Evolutionary conservation across 2,888 invertebrate species (phyloP).

Genomic region (Tortricodes alternella): DNA sequence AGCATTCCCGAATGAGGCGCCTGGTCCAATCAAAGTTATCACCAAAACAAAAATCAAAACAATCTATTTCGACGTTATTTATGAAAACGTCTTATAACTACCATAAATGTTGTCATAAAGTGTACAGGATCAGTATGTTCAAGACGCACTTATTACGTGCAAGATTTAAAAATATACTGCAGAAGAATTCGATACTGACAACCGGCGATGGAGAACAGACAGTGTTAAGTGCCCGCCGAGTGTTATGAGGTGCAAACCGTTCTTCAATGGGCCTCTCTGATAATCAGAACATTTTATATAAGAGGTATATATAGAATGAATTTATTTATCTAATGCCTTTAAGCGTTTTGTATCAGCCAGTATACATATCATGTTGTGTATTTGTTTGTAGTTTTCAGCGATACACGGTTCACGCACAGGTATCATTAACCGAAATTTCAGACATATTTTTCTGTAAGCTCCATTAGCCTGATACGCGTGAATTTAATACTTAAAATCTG

Average conservation of each 20-base stretch:
- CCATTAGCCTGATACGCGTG: too few species aligned
- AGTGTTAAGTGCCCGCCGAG: slow-evolving; percentile 57
- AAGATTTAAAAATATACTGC: slow-evolving; percentile 44
- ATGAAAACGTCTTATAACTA: too few species aligned
- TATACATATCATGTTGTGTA: neutral
- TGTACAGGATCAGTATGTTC: neutral
- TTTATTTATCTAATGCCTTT: neutral
- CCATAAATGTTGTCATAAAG: neutral
- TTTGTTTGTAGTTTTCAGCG: too few species aligned
- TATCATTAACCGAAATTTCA: too few species aligned
- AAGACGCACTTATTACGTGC: slow-evolving; percentile 17
- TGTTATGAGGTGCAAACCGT: slow-evolving; percentile 53
- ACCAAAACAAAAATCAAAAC: neutral
- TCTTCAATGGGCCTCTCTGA: slow-evolving; percentile 39
- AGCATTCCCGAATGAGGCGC: too few species aligned
- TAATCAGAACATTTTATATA: slow-evolving; percentile 3
- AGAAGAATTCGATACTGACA: slow-evolving; percentile 38
- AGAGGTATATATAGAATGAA: neutral
- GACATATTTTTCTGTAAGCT: too few species aligned
- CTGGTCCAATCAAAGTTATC: too few species aligned
- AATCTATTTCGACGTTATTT: neutral
- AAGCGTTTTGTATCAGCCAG: too few species aligned
- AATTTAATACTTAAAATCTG: too few species aligned
- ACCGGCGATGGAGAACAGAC: slow-evolving; percentile 60
- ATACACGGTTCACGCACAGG: too few species aligned